These are phyloP conservation scores for Isaurus tuberculatus DNA, from an alignment of 92 coral and sea anemone genomes.

Conservation along the genomic window DNA sequence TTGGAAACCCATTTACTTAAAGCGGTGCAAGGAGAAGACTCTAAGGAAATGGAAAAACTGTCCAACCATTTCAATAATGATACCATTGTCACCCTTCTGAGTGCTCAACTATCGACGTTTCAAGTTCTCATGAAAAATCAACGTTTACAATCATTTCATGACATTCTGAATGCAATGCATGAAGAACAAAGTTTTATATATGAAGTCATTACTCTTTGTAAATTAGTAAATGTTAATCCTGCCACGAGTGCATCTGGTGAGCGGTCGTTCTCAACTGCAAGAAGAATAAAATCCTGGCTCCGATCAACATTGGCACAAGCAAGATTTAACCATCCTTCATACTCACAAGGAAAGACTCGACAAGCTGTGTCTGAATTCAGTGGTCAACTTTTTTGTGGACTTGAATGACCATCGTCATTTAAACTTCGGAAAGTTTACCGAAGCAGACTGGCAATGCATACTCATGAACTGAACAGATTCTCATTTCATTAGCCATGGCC, in stretches of 20 bases:
- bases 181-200: constrained; percentile 49
- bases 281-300: constrained; percentile 63
- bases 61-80: constrained; percentile 41
- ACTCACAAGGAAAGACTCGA: constrained; percentile 53
- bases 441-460: constrained; percentile 39
- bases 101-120: constrained; percentile 58
- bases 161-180: constrained; percentile 12
- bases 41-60: constrained; percentile 43
- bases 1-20: constrained; percentile 49
- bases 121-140: constrained; percentile 46
- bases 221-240: constrained; percentile 61
- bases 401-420: constrained; percentile 52
- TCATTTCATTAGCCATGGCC: background rate
- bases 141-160: constrained; percentile 49
- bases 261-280: constrained; percentile 68
- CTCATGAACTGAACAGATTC: background rate
- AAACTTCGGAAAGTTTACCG: constrained; percentile 45
- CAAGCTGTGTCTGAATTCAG: constrained; percentile 29
- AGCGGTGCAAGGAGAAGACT: constrained; percentile 51
- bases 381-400: constrained; percentile 50
- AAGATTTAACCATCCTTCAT: constrained; percentile 60
- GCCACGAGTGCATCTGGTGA: constrained; percentile 66
- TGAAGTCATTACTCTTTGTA: constrained; percentile 52
- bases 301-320: constrained; percentile 64
- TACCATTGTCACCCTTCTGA: constrained; percentile 36